phyloP scores from a whole-genome alignment of 1,140 invertebrate species.

The Danaus plexippus region DNA sequence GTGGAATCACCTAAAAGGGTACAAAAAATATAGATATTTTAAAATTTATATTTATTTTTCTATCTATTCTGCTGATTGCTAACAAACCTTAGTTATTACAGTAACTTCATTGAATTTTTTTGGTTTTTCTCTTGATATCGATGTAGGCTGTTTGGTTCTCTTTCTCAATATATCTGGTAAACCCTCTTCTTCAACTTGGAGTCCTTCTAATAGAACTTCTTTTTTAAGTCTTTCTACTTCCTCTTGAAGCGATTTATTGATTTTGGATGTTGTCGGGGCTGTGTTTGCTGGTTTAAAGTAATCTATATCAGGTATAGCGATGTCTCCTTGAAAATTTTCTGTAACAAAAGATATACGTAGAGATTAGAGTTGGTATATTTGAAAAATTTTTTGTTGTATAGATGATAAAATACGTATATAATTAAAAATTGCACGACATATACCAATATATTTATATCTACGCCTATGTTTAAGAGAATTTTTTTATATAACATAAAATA shows the following conservation, averaged over 20 bases:
- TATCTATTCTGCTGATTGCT: slow-evolving; percentile 6
- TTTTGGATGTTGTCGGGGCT: slow-evolving; percentile 67
- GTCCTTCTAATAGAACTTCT: slow-evolving; percentile 82
- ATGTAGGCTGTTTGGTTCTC: slow-evolving; percentile 75
- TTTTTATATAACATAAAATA: too few relatives aligned
- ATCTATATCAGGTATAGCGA: slow-evolving; percentile 80
- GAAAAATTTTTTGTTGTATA: too few relatives aligned
- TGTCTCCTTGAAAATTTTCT: slow-evolving; percentile 87
- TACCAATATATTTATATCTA: too few relatives aligned
- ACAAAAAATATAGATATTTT: too few relatives aligned
- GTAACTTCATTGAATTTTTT: slow-evolving; percentile 72
- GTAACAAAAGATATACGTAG: slow-evolving; percentile 32
- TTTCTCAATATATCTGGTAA: slow-evolving; percentile 79
- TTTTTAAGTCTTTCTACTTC: slow-evolving; percentile 84
- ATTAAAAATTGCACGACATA: too few relatives aligned
- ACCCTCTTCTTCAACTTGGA: slow-evolving; percentile 87
- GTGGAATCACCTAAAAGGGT: slow-evolving; percentile 41
- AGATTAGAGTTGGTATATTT: background rate
- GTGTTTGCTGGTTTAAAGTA: slow-evolving; percentile 58
- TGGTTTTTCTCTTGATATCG: slow-evolving; percentile 56
- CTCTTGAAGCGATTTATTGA: slow-evolving; percentile 78
- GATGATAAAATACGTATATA: too few relatives aligned
- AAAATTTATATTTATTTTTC: background rate
- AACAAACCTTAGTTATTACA: slow-evolving; percentile 54
- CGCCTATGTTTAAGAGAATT: too few relatives aligned